A percentile compares a stretch with the other conserved stretches of the same genome.
phyloP scores from a whole-genome alignment of 92 coral and sea anemone species.

The Umimayanthus chanpuru region DNA sequence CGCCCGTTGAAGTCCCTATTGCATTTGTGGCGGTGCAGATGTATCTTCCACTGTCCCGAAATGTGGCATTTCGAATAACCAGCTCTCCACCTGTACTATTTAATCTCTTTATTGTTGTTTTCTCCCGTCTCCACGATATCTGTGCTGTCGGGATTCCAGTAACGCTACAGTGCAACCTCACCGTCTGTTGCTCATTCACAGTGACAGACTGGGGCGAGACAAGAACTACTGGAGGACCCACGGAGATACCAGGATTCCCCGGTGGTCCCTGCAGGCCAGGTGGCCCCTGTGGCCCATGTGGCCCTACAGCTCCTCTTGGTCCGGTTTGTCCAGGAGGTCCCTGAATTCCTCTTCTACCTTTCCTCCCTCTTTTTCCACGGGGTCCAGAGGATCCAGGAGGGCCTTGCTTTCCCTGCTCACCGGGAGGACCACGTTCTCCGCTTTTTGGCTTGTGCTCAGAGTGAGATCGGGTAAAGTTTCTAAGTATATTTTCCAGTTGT shows the following conservation, averaged over 20 bases:
- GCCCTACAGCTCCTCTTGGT: background rate
- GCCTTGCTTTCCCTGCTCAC: background rate
- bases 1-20: background rate
- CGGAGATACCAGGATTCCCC: background rate
- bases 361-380: background rate
- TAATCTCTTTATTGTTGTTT: background rate
- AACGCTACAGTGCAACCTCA: background rate
- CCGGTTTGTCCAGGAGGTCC: background rate
- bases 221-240: background rate
- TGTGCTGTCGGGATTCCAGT: background rate
- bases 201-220: background rate
- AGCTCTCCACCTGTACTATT: background rate
- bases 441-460: background rate
- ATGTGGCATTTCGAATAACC: background rate
- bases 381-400: background rate
- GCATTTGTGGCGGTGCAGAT: conserved; percentile 6
- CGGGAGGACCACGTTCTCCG: background rate
- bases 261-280: background rate
- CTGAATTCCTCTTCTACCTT: background rate
- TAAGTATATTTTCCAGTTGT: background rate
- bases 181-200: background rate
- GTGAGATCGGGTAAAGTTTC: background rate
- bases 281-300: background rate
- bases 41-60: conserved; percentile 3
- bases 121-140: background rate